phyloP scores from a whole-genome alignment of 2,888 invertebrate genomes.

The Papilio gigon region DNA sequence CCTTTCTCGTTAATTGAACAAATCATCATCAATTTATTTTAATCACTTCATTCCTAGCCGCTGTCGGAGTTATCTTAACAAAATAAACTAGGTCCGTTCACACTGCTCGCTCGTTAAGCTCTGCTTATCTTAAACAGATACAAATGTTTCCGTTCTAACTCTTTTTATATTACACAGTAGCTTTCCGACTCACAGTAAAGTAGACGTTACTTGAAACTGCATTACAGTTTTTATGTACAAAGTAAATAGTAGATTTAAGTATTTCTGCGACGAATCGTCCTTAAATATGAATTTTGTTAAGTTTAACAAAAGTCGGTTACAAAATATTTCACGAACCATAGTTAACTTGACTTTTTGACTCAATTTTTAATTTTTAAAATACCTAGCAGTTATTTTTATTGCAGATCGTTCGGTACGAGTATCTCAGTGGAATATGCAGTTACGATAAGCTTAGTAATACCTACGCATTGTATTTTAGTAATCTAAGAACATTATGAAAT shows the following conservation, averaged over 20 bases:
- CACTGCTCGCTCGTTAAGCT: conserved; percentile 48
- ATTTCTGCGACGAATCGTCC: background rate
- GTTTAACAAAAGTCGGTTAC: background rate
- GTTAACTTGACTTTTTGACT: too few relatives aligned
- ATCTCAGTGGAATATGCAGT: background rate
- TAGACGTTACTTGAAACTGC: background rate
- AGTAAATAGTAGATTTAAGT: background rate
- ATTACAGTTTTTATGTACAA: background rate
- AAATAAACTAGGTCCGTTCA: conserved; percentile 61
- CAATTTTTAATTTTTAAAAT: too few relatives aligned
- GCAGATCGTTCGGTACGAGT: too few relatives aligned
- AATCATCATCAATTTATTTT: conserved; percentile 72
- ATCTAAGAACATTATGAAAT: background rate
- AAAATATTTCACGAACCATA: background rate
- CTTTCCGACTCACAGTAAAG: background rate
- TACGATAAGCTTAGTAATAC: background rate
- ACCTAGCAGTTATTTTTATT: background rate
- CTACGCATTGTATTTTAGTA: background rate
- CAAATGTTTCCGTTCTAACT: conserved; percentile 45
- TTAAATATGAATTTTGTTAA: background rate
- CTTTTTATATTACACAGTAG: conserved; percentile 42
- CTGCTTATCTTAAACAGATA: conserved; percentile 49
- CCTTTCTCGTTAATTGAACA: conserved; percentile 72
- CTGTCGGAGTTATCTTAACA: conserved; percentile 61
- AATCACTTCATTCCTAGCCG: conserved; percentile 51